A percentile compares a stretch with the other conserved stretches of the same genome.
These are phyloP conservation scores for Neomicropteryx cornuta DNA, from an alignment of 1,140 invertebrate genomes.

Conservation along the genomic window DNA sequence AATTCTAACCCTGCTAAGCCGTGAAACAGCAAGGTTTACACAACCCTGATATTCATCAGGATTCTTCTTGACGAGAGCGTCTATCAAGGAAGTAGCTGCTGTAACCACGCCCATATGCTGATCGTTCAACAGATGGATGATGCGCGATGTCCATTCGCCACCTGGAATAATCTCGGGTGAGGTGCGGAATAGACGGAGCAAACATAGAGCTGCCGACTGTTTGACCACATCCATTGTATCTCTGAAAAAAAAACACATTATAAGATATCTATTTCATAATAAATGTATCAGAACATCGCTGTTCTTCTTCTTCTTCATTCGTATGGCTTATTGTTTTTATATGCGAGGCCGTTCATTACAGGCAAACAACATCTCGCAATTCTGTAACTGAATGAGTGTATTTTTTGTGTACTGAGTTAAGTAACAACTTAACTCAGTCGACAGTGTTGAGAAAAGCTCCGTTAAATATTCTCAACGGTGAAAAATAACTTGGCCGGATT, in stretches of 20 bases:
- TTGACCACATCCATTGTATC: conserved; percentile 99
- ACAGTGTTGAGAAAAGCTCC: too few relatives aligned
- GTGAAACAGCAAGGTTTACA: conserved; percentile 93
- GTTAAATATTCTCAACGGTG: too few relatives aligned
- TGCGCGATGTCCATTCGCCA: conserved; percentile 97
- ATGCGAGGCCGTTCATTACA: too few relatives aligned
- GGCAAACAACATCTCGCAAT: too few relatives aligned
- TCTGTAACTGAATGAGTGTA: too few relatives aligned
- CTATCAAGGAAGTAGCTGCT: conserved; percentile 94
- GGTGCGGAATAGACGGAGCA: conserved; percentile 87
- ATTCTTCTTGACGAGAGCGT: conserved; percentile 96
- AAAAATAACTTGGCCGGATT: too few relatives aligned
- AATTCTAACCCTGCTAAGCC: conserved; percentile 74
- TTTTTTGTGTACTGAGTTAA: too few relatives aligned
- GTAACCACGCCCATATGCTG: conserved; percentile 99
- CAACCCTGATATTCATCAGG: conserved; percentile 99
- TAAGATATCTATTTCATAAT: too few relatives aligned
- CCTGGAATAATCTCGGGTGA: conserved; percentile 91
- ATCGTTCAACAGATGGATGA: conserved; percentile 97
- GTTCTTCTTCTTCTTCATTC: too few relatives aligned
- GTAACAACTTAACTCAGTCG: too few relatives aligned
- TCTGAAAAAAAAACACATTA: conserved; percentile 50
- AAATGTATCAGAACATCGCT: too few relatives aligned
- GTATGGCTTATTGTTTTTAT: too few relatives aligned
- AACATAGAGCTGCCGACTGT: conserved; percentile 95